Conservation (phyloP, 2,888 invertebrate genomes). For the Drosophila testacea region DNA sequence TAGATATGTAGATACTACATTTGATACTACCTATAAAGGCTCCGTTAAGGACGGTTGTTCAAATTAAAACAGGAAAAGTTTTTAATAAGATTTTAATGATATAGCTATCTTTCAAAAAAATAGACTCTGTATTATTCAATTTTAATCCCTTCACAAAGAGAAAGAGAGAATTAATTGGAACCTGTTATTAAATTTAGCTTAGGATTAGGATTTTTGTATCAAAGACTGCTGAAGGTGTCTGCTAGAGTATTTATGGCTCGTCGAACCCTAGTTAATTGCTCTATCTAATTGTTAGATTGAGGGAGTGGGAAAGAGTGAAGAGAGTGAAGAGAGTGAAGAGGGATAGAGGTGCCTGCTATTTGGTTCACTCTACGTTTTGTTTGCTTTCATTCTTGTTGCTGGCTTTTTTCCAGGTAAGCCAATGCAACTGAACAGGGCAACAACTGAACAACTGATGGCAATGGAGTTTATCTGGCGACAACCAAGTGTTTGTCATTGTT, state of each 20-base stretch:
- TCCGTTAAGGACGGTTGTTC: no score
- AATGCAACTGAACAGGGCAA: constrained; percentile 9
- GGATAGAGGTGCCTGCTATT: constrained; percentile 32
- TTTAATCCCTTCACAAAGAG: no score
- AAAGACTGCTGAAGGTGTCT: no score
- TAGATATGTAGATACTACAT: no score
- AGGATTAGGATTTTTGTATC: no score
- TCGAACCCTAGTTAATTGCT: constrained; percentile 2
- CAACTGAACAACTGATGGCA: constrained; percentile 23
- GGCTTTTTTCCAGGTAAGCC: constrained; percentile 43
- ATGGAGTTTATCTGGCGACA: constrained; percentile 50
- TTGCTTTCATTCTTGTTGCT: constrained; percentile 23
- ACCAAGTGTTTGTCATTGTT: constrained; percentile 45
- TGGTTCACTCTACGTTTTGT: constrained; percentile 32
- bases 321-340: background rate
- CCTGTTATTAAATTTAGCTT: no score
- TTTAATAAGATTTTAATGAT: no score
- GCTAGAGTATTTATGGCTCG: constrained; percentile 25
- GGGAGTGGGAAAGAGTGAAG: constrained; percentile 3
- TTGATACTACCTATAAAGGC: no score
- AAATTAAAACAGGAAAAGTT: no score
- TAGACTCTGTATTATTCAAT: no score
- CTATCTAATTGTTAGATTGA: constrained; percentile 14
- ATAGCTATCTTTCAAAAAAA: no score
- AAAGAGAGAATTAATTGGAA: no score